Base-by-base conservation (phyloP, 2,888 invertebrate species). In the Zonitis immaculata region DNA sequence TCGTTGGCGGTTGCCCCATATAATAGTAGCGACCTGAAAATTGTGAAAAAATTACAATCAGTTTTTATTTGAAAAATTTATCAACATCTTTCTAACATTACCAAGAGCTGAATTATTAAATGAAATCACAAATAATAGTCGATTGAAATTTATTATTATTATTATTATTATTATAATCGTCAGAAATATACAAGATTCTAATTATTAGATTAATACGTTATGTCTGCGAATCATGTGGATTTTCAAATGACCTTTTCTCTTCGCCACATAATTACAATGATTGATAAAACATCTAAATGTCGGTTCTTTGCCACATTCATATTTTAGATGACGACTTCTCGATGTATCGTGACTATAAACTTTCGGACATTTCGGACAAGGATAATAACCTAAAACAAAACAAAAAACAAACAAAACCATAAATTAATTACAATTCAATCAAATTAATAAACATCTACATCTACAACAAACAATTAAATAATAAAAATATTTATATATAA, bases 1-100 rank as follows among this genome's bases (percentile, higher is more conserved):
- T 82, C 81, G 70, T 6, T n/a, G 39, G 39, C 9, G 20, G 39
- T 39, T 18, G 39, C 6, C 4, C 20, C 20, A 20, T 39, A 1
- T 1, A 20, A 11, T 39, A 56, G 50, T 54, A 65, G 26, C 47
- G 30, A 22, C 58, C 59, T 56, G 49, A 44, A 57, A 57, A 49
- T 25, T n/a, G 11, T 12, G n/a, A 6, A 30, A 28, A 27, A 26
- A 43, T 26, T 8, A 39, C 16, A 20, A 28, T 12, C 14, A 26
- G 11, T 6, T 16, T n/a, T 16, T 32, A 32, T 12, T 25, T 28
- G 48, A 42, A 39, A 42, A 48, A 48, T 30, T 42, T 3, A 39
- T 20, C 8, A 25, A 27, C 2, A 18, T n/a, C n/a, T n/a, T n/a
- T n/a, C n/a, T n/a, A n/a, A n/a, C n/a, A n/a, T n/a, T n/a, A n/a